phyloP scores from a whole-genome alignment of 37 sponge, comb jelly and placozoan species.

The Lycopodina hypogea region DNA sequence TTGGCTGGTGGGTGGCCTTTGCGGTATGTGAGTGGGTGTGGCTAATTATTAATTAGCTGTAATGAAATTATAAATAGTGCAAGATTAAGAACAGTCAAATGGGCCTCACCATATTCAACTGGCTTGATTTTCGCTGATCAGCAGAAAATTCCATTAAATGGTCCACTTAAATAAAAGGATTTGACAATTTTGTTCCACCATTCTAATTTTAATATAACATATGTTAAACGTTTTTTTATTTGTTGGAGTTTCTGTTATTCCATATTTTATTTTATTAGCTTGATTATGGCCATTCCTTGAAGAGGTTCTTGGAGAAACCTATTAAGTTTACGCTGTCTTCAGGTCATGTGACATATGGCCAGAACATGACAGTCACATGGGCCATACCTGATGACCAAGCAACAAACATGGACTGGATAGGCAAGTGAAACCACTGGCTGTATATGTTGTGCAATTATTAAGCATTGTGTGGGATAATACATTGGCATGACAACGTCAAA shows the following conservation, averaged over 20 bases:
- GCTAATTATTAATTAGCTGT: background rate
- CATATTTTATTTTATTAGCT: background rate
- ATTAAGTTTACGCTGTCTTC: constrained; percentile 27
- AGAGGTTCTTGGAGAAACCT: constrained; percentile 5
- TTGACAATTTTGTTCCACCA: no score
- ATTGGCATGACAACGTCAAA: no score
- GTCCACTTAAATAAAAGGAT: no score
- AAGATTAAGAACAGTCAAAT: background rate
- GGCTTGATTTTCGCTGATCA: no score
- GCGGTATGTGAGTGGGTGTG: constrained; percentile 29
- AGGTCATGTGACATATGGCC: constrained; percentile 3
- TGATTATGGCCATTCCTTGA: background rate
- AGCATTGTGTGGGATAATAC: no score
- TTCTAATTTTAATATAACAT: no score
- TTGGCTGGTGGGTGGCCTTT: constrained; percentile 61
- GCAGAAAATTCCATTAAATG: no score
- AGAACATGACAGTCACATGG: constrained; percentile 67
- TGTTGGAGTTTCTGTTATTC: no score
- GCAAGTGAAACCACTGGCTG: no score
- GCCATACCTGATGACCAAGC: constrained; percentile 64
- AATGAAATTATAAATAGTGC: background rate
- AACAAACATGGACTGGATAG: constrained; percentile 76
- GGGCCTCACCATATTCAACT: no score
- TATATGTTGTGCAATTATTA: no score
- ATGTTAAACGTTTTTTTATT: no score